These are phyloP conservation scores for Ecliptopera silaceata DNA, from an alignment of 2,888 invertebrate genomes.

Conservation along the genomic window DNA sequence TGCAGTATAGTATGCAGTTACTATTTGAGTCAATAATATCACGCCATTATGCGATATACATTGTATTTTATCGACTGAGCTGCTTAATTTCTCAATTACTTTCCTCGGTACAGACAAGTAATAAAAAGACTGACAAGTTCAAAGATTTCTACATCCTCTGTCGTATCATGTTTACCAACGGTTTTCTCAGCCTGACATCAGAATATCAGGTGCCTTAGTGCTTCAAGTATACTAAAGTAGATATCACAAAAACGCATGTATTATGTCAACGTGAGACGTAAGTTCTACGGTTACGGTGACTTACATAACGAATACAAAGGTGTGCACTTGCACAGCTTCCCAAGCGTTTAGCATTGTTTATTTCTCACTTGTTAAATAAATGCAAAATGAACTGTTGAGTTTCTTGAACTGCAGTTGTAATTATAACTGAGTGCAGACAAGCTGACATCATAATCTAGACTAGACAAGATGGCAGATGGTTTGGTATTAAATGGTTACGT, in stretches of 20 bases:
- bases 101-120: not conserved
- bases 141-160: not conserved
- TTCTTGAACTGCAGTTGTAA: constrained; percentile 40
- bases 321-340: constrained; percentile 69
- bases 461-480: constrained; percentile 30
- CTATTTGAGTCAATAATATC: not conserved
- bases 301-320: constrained; percentile 53
- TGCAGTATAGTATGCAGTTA: not conserved
- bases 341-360: constrained; percentile 64
- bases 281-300: constrained; percentile 29
- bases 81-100: constrained; percentile 22
- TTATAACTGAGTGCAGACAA: constrained; percentile 15
- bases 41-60: not conserved
- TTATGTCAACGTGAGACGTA: constrained; percentile 45
- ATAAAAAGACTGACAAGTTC: constrained; percentile 3
- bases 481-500: constrained; percentile 28
- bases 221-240: not conserved
- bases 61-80: not conserved
- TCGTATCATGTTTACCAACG: not conserved
- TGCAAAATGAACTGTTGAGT: constrained; percentile 40
- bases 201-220: not conserved
- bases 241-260: constrained; percentile 30
- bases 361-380: constrained; percentile 46
- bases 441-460: constrained; percentile 31
- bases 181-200: not conserved